Evolutionary conservation across 2,113 vertebrate genomes (phyloP), one percentile per base, ranked within the genome.

Genomic region (Rhinolophus ferrumequinum): DNA sequence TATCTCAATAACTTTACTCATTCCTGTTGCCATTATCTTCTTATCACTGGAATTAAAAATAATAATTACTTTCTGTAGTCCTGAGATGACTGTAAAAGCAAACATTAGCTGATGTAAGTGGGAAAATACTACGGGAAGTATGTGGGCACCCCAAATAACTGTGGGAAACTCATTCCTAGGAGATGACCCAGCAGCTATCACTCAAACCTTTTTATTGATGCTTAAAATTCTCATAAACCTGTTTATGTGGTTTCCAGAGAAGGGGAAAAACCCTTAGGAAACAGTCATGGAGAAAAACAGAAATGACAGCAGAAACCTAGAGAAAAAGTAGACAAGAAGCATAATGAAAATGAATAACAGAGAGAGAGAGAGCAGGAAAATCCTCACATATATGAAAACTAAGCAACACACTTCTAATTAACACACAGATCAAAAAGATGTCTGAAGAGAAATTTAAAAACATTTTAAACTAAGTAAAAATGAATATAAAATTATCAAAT

Each of bases 401-500:
- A 47, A 58, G 30, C 54, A 47, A 58, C n/a, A 38, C 16, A 15
- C 67, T 62, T 60, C 54, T 33, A 88, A 88, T n/a, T n/a, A 30
- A 15, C 38, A 70, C 64, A 70, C 47, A 4, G 21, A 38, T 77
- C 18, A n/a, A 38, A 90, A 56, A 56, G 35, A 54, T 41, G 88
- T 56, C 30, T 69, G 47, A 30, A 2, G 1, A 56, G 62, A 90
- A 66, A 67, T 66, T 19, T 52, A 22, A 41, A 90, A 69, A 35
- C 64, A 67, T 28, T 54, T 83, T 79, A 18, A 90, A 79, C 44
- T 90, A 50, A 77, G 54, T 54, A 30, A 56, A 90, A 80, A 41
- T 12, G 41, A 90, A 38, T 12, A 33, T 33, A 33, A 79, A 67
- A 79, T 79, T 67, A 66, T 52, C 11, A 21, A 66, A 77, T 38